Percentiles rank a stretch among this genome's conserved stretches.
phyloP scores from a whole-genome alignment of 2,888 invertebrate species.

The Choristoneura rosaceana region DNA sequence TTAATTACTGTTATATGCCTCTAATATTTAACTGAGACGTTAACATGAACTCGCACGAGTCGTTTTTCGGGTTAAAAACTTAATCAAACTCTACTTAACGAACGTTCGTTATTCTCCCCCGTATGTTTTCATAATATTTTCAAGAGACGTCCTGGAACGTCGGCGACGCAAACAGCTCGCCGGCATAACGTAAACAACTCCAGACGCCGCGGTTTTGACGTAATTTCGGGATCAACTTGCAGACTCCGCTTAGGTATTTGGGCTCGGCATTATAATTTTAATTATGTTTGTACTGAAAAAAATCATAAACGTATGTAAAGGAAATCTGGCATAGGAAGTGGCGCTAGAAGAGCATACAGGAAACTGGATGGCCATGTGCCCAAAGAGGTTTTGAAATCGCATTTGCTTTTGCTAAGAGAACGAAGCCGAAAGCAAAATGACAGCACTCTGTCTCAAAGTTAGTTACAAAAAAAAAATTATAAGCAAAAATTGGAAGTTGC shows the following conservation, averaged over 20 bases:
- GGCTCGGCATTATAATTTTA: constrained; percentile 1
- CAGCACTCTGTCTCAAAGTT: too few relatives aligned
- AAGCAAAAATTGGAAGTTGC: too few relatives aligned
- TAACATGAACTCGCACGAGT: too few relatives aligned
- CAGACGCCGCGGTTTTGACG: constrained; percentile 9
- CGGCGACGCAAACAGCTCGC: constrained; percentile 29
- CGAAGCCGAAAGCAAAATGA: too few relatives aligned
- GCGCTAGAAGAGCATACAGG: too few relatives aligned
- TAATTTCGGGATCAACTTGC: constrained; percentile 23
- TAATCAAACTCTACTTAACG: not conserved
- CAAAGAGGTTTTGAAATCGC: too few relatives aligned
- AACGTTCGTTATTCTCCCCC: not conserved
- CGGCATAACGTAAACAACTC: constrained; percentile 32
- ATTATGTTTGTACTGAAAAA: not conserved
- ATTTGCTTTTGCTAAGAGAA: too few relatives aligned
- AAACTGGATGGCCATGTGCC: too few relatives aligned
- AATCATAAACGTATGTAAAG: not conserved
- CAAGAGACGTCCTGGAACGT: constrained; percentile 5
- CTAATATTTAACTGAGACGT: too few relatives aligned
- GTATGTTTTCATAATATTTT: constrained; percentile 14
- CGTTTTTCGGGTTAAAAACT: not conserved
- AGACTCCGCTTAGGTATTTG: not conserved
- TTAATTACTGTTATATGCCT: too few relatives aligned
- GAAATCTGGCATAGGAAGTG: too few relatives aligned
- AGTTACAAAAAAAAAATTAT: too few relatives aligned